Evolutionary conservation across 2,888 invertebrate species (phyloP), one percentile per base, ranked within the genome.

Genomic region (Lamellibrachia columna): DNA sequence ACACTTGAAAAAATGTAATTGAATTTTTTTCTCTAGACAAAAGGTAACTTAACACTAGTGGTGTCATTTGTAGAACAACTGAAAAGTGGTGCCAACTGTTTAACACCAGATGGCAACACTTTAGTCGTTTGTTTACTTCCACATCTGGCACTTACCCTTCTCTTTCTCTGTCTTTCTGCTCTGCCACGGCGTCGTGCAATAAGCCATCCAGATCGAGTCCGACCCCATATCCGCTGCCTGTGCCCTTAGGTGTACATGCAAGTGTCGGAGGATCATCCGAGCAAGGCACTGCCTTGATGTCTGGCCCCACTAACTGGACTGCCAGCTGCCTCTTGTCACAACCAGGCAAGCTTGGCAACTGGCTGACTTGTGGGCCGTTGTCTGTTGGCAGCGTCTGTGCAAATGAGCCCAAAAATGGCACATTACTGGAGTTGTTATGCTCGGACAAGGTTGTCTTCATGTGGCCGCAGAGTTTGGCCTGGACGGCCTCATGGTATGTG

Each of bases 221-320:
- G 0, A 96, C 95, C 53, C 96, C 96, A 93, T 96, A 96, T 1
- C 96, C 96, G 7, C 95, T 96, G 40, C 96, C 96, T 0, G 96
- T 96, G 9, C 96, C 96, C 52, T 95, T 94, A 4, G 96, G 96
- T 40, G 96, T 96, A 92, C 95, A 92, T 7, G 95, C 95, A 93
- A 96, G 93, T 7, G 95, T 94, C 58, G 75, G 75, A 1, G n/a
- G 15, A 22, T 15, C 75, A 75, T 75, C 75, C 75, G 40, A 40
- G 40, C 40, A 40, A 40, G 40, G 40, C 40, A 75, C 75, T n/a
- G 92, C 53, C 91, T 91, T 75, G 6, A 75, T 75, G 75, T 75
- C 75, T 75, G 75, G 75, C 1, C 22, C 75, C 75, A 22, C 75
- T 22, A 75, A 75, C 75, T 15, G 22, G 15, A 75, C 75, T n/a